A percentile compares a stretch with the other conserved stretches of the same genome.
phyloP scores from a whole-genome alignment of 2,797 vertebrate species.

The Rhinella marina region DNA sequence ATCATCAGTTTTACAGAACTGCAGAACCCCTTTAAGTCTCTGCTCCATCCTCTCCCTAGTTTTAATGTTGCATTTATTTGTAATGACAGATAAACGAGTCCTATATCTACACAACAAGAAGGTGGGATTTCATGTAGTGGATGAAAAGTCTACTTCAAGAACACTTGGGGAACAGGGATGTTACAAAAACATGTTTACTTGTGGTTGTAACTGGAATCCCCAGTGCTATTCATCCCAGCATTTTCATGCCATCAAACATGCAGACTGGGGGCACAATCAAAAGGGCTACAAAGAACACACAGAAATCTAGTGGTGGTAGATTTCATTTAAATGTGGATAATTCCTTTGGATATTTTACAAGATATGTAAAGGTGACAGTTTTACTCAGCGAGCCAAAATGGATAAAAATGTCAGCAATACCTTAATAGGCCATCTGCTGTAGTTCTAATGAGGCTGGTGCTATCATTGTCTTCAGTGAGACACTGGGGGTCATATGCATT shows the following conservation, averaged over 20 bases:
- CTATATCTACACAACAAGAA: background rate
- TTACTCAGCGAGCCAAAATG: conserved; percentile 73
- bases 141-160: background rate
- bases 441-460: conserved; percentile 79
- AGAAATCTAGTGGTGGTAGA: conserved; percentile 41
- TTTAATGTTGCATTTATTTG: background rate
- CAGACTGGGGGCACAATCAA: conserved; percentile 58
- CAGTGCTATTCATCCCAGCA: conserved; percentile 26
- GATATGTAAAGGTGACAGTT: conserved; percentile 76
- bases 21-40: no score
- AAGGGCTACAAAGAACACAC: conserved; percentile 51
- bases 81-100: background rate
- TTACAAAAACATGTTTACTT: conserved; percentile 24
- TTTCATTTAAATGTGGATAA: conserved; percentile 56
- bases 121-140: background rate
- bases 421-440: conserved; percentile 79
- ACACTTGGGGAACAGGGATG: background rate
- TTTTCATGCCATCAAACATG: conserved; percentile 43
- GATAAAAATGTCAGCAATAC: conserved; percentile 76
- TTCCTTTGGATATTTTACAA: conserved; percentile 72
- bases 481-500: conserved; percentile 75
- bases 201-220: conserved; percentile 36
- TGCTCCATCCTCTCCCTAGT: background rate
- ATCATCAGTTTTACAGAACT: no score
- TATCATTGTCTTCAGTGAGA: conserved; percentile 78